phyloP scores from a whole-genome alignment of 2,888 invertebrate genomes.

The Candidula unifasciata region DNA sequence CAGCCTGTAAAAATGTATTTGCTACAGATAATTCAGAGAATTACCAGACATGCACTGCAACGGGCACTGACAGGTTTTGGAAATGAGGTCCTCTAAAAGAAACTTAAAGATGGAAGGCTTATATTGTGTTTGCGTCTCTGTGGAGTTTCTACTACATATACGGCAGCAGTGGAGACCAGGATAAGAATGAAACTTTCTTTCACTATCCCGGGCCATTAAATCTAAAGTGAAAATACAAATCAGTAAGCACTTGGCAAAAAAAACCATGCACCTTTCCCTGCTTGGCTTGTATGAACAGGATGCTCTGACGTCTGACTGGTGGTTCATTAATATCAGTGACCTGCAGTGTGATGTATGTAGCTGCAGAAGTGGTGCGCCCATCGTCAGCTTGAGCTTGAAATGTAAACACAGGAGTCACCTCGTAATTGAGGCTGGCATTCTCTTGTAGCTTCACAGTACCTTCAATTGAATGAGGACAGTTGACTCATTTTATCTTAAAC shows the following conservation, averaged over 20 bases:
- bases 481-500: too few species aligned
- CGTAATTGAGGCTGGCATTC: slow-evolving; percentile 18
- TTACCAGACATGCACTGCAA: too few species aligned
- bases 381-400: slow-evolving; percentile 12
- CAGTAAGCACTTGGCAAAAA: neutral
- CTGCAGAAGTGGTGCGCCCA: neutral
- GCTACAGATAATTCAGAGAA: too few species aligned
- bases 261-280: slow-evolving; percentile 9
- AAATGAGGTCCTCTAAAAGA: too few species aligned
- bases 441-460: slow-evolving; percentile 17
- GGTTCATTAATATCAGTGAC: slow-evolving; percentile 14
- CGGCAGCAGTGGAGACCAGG: too few species aligned
- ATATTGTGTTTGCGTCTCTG: too few species aligned
- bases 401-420: neutral
- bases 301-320: neutral
- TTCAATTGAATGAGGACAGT: neutral
- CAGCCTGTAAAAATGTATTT: too few species aligned
- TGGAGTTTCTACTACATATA: too few species aligned
- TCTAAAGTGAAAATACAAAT: neutral
- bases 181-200: too few species aligned
- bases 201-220: too few species aligned
- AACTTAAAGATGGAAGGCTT: too few species aligned
- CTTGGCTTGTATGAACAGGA: neutral
- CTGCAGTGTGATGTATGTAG: neutral
- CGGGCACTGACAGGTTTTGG: too few species aligned